Evolutionary conservation across 2,888 invertebrate genomes (phyloP), one percentile per base, ranked within the genome.

Genomic region (Lissocephala sabroskyi): DNA sequence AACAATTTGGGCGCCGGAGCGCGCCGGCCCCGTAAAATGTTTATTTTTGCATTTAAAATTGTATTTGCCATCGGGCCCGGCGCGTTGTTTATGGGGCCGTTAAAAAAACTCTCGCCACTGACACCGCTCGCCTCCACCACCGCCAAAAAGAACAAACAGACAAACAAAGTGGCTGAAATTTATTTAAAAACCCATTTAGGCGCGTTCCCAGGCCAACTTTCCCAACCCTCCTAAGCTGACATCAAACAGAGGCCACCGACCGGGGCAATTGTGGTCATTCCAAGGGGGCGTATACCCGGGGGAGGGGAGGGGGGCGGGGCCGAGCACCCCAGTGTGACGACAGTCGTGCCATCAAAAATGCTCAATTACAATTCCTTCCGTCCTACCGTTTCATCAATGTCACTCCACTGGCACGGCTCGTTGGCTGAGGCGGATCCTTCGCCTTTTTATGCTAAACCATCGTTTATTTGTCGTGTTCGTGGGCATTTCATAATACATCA

Each of bases 111-210:
- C 4, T 5, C 23, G 23, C 3, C n/a, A n/a, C n/a, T n/a, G n/a
- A n/a, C n/a, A n/a, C n/a, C n/a, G n/a, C n/a, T n/a, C n/a, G n/a
- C 28, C 40, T 41, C 17, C 30, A 40, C 32, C 45, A 35, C 53
- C 52, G 51, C 56, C 42, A 46, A 52, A 50, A 50, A 43, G 51
- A 52, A 58, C 50, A 65, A 74, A 65, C 71, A 77, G 55, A 56
- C 59, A 49, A 63, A 56, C 57, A 70, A 71, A 70, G 56, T 65
- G 66, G 47, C 60, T 50, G 41, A 56, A 66, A 67, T 71, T 77
- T 71, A 75, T 71, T 77, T 77, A 67, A 75, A 77, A 77, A 71
- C 73, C 67, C 75, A 77, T 77, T 77, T 65, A 68, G 55, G 68
- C 52, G 64, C 73, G 30, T 42, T 32, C 23, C 23, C 23, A 5